Conservation (phyloP, 2,797 vertebrate species). For the Pachyuromys duprasi region DNA sequence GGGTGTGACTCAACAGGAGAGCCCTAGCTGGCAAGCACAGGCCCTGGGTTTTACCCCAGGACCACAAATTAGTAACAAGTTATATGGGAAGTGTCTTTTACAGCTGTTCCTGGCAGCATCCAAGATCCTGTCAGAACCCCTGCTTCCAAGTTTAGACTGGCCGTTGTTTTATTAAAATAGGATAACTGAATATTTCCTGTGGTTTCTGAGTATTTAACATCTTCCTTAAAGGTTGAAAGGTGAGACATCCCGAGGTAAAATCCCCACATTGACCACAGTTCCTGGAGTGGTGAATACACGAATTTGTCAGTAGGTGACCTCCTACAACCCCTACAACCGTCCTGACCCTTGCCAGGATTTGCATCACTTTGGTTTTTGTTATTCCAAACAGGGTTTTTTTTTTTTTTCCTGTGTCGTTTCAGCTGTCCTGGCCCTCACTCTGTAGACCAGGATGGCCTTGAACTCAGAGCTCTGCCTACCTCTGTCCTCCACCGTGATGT, state of each 20-base stretch:
- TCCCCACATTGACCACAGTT: background rate
- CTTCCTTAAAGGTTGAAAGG: background rate
- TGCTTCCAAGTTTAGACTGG: background rate
- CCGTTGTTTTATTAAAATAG: background rate
- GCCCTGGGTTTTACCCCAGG: background rate
- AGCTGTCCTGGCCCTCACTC: no score
- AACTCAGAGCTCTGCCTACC: no score
- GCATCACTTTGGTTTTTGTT: no score
- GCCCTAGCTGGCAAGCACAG: background rate
- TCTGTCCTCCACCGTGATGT: background rate
- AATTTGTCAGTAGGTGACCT: background rate
- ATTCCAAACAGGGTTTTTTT: no score
- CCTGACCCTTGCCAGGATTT: background rate
- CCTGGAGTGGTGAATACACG: background rate
- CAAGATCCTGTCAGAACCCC: background rate
- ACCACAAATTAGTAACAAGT: background rate
- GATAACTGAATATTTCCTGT: background rate
- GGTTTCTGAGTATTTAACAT: background rate
- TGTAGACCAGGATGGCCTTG: no score
- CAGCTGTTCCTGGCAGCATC: background rate
- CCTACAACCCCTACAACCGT: background rate
- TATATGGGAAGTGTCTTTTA: background rate
- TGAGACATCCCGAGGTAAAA: background rate
- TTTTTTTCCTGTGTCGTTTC: no score
- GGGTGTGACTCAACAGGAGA: background rate